phyloP scores from a whole-genome alignment of 1,140 invertebrate genomes.

The Sarcophaga bullata region DNA sequence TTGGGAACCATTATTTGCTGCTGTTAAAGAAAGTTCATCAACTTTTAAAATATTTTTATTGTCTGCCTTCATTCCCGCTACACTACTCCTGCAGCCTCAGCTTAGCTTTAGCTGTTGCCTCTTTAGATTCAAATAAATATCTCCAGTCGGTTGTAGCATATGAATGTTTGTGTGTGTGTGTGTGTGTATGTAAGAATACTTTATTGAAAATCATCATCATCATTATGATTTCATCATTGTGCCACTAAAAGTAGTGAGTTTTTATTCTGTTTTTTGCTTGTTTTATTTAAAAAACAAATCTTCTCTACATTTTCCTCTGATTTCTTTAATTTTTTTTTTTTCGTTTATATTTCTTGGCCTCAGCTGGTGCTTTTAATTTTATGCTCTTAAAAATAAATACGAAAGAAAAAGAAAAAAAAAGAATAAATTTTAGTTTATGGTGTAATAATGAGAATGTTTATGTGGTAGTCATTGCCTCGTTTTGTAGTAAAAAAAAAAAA shows the following conservation, averaged over 20 bases:
- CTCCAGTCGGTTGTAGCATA: neutral
- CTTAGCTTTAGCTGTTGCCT: neutral
- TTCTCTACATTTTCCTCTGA: too few species aligned
- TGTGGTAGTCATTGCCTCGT: too few species aligned
- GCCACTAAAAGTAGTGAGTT: neutral
- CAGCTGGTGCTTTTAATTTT: too few species aligned
- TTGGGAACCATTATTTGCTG: neutral
- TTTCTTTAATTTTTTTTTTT: too few species aligned
- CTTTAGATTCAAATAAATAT: neutral
- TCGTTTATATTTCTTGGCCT: too few species aligned
- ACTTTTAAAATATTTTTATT: constrained; percentile 8
- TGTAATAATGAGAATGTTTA: too few species aligned
- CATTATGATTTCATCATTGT: constrained; percentile 18
- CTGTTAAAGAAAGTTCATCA: constrained; percentile 19
- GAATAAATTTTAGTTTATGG: too few species aligned
- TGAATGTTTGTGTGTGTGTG: neutral
- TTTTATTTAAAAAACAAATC: too few species aligned
- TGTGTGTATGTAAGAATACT: neutral
- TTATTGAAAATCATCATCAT: constrained; percentile 6
- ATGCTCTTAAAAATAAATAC: too few species aligned
- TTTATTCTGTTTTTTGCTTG: too few species aligned
- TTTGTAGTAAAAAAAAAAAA: too few species aligned
- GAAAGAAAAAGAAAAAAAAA: too few species aligned
- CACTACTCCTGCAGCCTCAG: neutral
- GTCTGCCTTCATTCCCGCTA: neutral